Evolutionary conservation across 2,888 invertebrate genomes (phyloP).

Genomic region (Anthrax anthrax): DNA sequence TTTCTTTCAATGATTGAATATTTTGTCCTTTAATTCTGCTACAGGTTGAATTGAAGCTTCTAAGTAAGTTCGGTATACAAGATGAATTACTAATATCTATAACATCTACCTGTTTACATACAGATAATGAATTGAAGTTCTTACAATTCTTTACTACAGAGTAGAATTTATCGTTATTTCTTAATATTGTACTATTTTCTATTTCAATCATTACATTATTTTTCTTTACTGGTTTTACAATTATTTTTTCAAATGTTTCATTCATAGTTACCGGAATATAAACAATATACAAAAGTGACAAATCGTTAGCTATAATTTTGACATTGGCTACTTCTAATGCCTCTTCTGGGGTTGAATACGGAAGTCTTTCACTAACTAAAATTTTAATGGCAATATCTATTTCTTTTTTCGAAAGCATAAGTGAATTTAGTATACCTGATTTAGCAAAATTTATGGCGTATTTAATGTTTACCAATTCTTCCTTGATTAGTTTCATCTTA

Average conservation of each 20-base stretch:
- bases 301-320: constrained; percentile 12
- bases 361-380: constrained; percentile 11
- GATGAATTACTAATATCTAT: constrained; percentile 8
- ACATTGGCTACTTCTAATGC: constrained; percentile 13
- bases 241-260: constrained; percentile 9
- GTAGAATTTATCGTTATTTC: constrained; percentile 9
- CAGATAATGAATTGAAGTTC: constrained; percentile 8
- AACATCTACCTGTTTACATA: constrained; percentile 9
- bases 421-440: constrained; percentile 8
- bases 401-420: constrained; percentile 10
- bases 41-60: constrained; percentile 9
- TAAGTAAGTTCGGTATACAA: constrained; percentile 11
- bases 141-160: constrained; percentile 9
- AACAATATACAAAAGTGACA: constrained; percentile 11
- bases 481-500: constrained; percentile 7
- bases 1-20: constrained; percentile 8
- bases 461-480: constrained; percentile 9
- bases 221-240: constrained; percentile 10
- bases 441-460: constrained; percentile 11
- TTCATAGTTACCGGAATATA: constrained; percentile 11
- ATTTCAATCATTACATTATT: constrained; percentile 7
- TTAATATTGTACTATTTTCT: constrained; percentile 6
- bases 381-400: constrained; percentile 6
- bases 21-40: constrained; percentile 3
- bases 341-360: constrained; percentile 12